Percentiles rank a stretch among this genome's conserved stretches.
These are phyloP conservation scores for Philaethria dido DNA, from an alignment of 2,888 invertebrate species.

Conservation along the genomic window DNA sequence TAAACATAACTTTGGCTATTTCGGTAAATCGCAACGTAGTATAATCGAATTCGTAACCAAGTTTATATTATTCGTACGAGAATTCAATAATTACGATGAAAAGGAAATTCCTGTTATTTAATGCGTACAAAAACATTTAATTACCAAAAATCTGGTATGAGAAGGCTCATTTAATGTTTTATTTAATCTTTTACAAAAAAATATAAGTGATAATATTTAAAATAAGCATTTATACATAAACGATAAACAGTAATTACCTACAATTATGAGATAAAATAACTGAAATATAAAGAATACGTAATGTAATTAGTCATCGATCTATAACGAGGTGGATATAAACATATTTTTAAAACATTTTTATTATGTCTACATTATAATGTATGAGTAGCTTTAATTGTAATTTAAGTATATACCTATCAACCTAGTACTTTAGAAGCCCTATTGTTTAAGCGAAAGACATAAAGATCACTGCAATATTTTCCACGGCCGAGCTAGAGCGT, in stretches of 20 bases:
- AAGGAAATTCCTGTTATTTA: not conserved
- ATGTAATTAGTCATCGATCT: not conserved
- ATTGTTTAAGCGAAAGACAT: constrained; percentile 4
- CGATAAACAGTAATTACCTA: constrained; percentile 1
- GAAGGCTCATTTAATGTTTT: not conserved
- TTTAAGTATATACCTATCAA: too few relatives aligned
- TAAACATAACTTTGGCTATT: constrained; percentile 72
- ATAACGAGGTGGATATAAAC: not conserved
- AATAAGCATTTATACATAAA: not conserved
- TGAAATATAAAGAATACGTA: not conserved
- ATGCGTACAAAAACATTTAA: not conserved
- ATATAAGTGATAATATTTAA: constrained; percentile 1
- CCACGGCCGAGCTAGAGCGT: constrained; percentile 13
- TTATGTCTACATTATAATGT: not conserved
- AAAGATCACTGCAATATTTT: constrained; percentile 7
- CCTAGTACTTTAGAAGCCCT: not conserved
- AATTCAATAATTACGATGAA: not conserved
- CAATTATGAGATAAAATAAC: constrained; percentile 3
- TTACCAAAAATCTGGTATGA: not conserved
- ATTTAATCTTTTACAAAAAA: not conserved
- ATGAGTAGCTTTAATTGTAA: not conserved
- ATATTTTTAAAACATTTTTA: not conserved
- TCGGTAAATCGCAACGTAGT: constrained; percentile 65
- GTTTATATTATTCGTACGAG: constrained; percentile 10
- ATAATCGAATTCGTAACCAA: constrained; percentile 24